Evolutionary conservation across 2,797 vertebrate genomes (phyloP), one percentile per base, ranked within the genome.

Genomic region (Amblyraja radiata): DNA sequence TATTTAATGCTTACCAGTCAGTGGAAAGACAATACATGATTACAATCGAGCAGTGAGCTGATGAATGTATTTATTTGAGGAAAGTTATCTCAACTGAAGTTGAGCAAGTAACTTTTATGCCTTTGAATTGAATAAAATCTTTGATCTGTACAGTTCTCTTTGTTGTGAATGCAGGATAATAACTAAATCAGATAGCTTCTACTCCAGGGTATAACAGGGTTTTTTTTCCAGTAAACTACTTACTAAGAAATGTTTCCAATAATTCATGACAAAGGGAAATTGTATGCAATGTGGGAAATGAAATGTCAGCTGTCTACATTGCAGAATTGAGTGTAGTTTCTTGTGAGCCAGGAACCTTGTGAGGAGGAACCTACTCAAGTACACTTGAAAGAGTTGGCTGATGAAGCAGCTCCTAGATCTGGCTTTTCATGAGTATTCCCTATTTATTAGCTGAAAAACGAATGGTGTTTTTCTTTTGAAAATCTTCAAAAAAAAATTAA

Each of bases 211-310:
- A 14, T 61, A 84, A 83, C 46, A 84, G 11, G 7, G 80, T 11
- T 74, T 74, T 73, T 73, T 18, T 58, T 84, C n/a, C 81, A 84
- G 54, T 61, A 84, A 84, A 84, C 94, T 95, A 93, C 96, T 93
- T 94, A 94, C 94, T 93, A 94, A 96, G 96, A 96, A 96, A 95
- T 94, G 93, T 93, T 84, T 94, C 79, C 94, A 96, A 96, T 96
- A 96, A 96, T 94, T 94, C 93, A 93, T 93, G n/a, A 61, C 93
- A 93, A 68, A 94, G 95, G 94, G 94, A 95, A 96, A 94, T 95
- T 94, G 94, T 93, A 93, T 86, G 73, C 94, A 93, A 94, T 94
- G 93, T 94, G 90, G 95, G 94, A 95, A 96, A 94, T 94, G 93
- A 93, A 93, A 94, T 93, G 2, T 93, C 94, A 90, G 79, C 68